Evolutionary conservation across 2,797 vertebrate species (phyloP).

Genomic region (Sarcoramphus papa): DNA sequence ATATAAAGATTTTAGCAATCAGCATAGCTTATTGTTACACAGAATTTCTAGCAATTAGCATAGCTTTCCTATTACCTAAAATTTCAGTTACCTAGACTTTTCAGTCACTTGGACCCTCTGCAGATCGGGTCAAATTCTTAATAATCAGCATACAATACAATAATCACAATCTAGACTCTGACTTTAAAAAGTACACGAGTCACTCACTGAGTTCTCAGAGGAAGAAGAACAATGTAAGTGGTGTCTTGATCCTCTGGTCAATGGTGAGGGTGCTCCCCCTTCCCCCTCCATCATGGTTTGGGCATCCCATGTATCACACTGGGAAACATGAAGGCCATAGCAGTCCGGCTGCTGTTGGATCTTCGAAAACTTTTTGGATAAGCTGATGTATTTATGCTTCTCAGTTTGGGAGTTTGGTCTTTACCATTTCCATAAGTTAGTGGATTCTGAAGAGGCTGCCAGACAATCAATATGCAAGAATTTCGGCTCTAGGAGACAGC

Average conservation of each 20-base stretch:
- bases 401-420: background rate
- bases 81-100: background rate
- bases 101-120: background rate
- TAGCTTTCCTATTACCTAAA: background rate
- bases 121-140: background rate
- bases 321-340: background rate
- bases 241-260: background rate
- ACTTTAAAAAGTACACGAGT: background rate
- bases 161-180: background rate
- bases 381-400: background rate
- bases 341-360: background rate
- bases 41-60: background rate
- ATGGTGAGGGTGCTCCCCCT: background rate
- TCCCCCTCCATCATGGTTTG: background rate
- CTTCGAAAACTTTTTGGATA: background rate
- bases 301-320: background rate
- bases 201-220: background rate
- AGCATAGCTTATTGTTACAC: background rate
- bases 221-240: accelerated
- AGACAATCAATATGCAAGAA: background rate
- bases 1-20: background rate
- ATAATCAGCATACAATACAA: background rate
- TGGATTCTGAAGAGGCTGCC: background rate
- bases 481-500: background rate
- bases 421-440: background rate